Base-by-base conservation (phyloP, 2,113 vertebrate species). In the Entomyzon cyanotis region DNA sequence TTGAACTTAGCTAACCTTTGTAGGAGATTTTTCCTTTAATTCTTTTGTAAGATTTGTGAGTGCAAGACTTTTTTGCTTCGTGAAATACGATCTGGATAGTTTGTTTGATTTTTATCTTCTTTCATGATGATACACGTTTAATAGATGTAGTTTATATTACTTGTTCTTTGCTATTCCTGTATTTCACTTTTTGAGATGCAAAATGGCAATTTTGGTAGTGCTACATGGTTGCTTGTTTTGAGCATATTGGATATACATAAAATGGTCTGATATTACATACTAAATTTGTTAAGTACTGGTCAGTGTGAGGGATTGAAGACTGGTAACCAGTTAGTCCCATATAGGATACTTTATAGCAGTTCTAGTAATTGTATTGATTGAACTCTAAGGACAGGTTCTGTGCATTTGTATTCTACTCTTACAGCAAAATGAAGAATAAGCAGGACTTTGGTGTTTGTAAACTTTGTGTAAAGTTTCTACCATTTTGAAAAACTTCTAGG, bases 201-300 rank as follows among this genome's bases (percentile, higher is more conserved):
- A 75, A 10, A 15, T 39, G 9, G 14, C 6, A 46, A 11, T 79
- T 79, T 81, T 42, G 65, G 7, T 81, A 59, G 16, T 27, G 12
- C 25, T 74, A 20, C 24, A 44, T 15, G 33, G 28, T 50, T 87
- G 37, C 25, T 89, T 70, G 20, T 49, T 92, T 87, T 50, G 63
- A 78, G 25, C 23, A 18, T 62, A 53, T 24, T 2, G 0, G 5
- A 15, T 56, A 17, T 28, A 22, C 11, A 15, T 74, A 25, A 0
- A 1, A 1, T 62, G 12, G 21, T 49, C 21, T 73, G 16, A 13
- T 89, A 53, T 30, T 64, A 18, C 17, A 9, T 74, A 12, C 8
- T 67, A 44, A 87, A 42, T 74, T 75, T 63, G 5, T 44, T 46
- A 89, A 47, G 46, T 65, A 17, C 20, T 91, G 46, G 9, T 55